Conservation (phyloP, 2,797 vertebrate species). For the Sebastes diploproa region DNA sequence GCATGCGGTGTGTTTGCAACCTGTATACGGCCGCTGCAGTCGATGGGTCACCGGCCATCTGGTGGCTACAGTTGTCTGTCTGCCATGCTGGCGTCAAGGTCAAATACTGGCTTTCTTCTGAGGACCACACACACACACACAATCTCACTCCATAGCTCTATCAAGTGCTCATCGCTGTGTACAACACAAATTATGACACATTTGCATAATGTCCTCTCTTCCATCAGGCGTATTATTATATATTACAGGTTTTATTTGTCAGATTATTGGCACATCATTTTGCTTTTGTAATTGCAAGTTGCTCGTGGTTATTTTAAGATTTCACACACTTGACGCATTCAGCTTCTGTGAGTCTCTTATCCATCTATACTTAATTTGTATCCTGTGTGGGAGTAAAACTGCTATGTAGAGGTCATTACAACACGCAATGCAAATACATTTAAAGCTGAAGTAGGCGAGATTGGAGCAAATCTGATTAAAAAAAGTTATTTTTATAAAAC, state of each 20-base stretch:
- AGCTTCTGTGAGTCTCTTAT: too few species aligned
- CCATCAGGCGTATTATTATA: not conserved
- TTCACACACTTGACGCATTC: too few species aligned
- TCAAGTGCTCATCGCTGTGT: not conserved
- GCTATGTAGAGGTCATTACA: too few species aligned
- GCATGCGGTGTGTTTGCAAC: not conserved
- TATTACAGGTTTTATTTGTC: not conserved
- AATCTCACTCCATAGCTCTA: not conserved
- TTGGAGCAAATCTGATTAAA: too few species aligned
- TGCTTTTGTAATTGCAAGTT: not conserved
- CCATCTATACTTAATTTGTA: too few species aligned
- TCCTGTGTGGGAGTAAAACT: too few species aligned
- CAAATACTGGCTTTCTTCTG: slow-evolving; percentile 35
- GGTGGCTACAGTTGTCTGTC: slow-evolving; percentile 41
- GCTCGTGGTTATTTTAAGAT: too few species aligned
- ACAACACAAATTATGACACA: not conserved
- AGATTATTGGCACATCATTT: not conserved
- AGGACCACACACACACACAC: slow-evolving; percentile 1
- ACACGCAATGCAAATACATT: too few species aligned
- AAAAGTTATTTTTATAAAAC: too few species aligned
- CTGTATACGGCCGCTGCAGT: slow-evolving; percentile 3
- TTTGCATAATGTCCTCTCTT: not conserved
- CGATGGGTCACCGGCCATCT: slow-evolving; percentile 54
- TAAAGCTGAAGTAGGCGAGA: too few species aligned
- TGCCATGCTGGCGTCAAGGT: slow-evolving; percentile 57